Base-by-base conservation (phyloP, 2,113 vertebrate species). In the Oryzias curvinotus region DNA sequence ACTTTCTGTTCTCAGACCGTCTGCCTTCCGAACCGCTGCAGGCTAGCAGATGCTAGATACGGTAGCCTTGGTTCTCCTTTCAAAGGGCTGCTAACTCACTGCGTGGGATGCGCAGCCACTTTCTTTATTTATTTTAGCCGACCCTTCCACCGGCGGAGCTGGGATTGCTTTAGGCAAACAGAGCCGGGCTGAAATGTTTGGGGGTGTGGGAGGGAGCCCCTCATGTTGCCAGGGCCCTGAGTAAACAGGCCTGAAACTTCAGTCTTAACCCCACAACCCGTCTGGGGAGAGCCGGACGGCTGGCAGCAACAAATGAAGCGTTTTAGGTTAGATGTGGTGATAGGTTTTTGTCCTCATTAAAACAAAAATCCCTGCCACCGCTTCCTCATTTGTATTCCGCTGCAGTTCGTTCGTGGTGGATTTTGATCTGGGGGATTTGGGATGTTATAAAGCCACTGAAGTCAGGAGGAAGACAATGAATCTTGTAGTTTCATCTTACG, bases 271-370 rank as follows among this genome's bases (percentile, higher is more conserved):
- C 81, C 51, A 4, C 45, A 71, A 81, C 61, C 68, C 83, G 71
- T 70, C 68, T 52, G 87, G 88, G 83, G 88, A 81, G 78, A 1
- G 48, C 58, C 53, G 70, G 82, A 81, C 85, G 83, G 83, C 75
- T 83, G 85, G 78, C 80, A 83, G 85, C 72, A 64, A 84, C 77
- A 84, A 90, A 85, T 81, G 84, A 87, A 91, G 88, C 85, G 73
- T 86, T 87, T 81, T 87, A 84, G 88, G 88, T 87, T 85, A 87
- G 89, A 91, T 76, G 76, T 87, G 85, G 87, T 77, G 86, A 90
- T 88, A 80, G 81, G 81, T 78, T 91, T 89, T 88, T 87, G 90
- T 89, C 89, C 90, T 92, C 89, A 91, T 91, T 91, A 91, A 88
- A 91, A 81, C 64, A 83, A 81, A 88, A 90, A 88, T 81, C 85